phyloP scores from a whole-genome alignment of 2,797 vertebrate species.

The Rhabdophis nuchalis region DNA sequence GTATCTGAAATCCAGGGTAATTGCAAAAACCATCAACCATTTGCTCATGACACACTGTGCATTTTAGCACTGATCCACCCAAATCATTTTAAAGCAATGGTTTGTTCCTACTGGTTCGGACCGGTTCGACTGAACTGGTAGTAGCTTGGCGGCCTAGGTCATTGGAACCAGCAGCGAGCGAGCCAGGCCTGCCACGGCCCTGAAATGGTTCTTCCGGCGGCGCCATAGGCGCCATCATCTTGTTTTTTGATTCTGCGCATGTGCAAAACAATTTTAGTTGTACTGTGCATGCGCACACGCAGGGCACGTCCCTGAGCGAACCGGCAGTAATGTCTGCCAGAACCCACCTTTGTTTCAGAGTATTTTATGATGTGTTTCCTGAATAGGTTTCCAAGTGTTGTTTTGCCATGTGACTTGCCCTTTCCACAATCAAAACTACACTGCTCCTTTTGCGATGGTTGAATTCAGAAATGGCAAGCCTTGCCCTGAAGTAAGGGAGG shows the following conservation, averaged over 20 bases:
- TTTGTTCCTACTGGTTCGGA: too few relatives aligned
- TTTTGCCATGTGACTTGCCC: not conserved
- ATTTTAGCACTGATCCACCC: not conserved
- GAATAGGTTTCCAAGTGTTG: not conserved
- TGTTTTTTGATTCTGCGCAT: too few relatives aligned
- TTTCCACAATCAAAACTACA: not conserved
- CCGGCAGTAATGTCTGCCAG: too few relatives aligned
- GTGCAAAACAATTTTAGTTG: too few relatives aligned
- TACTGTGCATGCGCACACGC: too few relatives aligned
- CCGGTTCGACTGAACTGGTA: too few relatives aligned
- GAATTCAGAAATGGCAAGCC: not conserved
- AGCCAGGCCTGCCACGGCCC: too few relatives aligned
- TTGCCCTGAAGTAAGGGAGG: not conserved
- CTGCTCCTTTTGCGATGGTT: not conserved
- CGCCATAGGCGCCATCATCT: too few relatives aligned
- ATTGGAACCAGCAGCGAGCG: too few relatives aligned
- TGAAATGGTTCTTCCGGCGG: too few relatives aligned
- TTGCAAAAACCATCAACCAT: constrained; percentile 32
- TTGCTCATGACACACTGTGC: not conserved
- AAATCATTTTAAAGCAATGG: not conserved
- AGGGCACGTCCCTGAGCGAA: too few relatives aligned
- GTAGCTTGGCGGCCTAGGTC: too few relatives aligned
- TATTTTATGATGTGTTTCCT: not conserved
- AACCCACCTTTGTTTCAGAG: not conserved
- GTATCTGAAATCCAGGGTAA: constrained; percentile 28